Conservation (phyloP, 2,113 vertebrate species). For the Sphaerodactylus townsendi region DNA sequence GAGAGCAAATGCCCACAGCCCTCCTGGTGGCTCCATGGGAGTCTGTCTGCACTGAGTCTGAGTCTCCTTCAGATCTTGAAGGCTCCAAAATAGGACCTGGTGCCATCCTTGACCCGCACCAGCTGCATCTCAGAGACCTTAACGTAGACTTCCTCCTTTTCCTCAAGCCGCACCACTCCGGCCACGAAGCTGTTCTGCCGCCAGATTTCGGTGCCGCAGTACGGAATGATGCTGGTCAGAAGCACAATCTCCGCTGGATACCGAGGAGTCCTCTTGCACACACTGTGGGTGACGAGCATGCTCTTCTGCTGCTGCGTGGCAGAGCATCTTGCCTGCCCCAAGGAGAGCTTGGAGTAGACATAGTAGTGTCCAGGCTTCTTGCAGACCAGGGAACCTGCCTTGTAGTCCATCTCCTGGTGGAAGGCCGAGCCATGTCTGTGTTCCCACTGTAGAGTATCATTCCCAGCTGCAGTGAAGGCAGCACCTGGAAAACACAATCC, state of each 20-base stretch:
- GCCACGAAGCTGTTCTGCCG: conserved; percentile 80
- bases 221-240: conserved; percentile 59
- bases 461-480: background rate
- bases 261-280: conserved; percentile 58
- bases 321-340: conserved; percentile 27
- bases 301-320: accelerated
- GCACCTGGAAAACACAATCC: conserved; percentile 36
- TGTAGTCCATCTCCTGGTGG: conserved; percentile 71
- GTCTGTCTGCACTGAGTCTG: background rate
- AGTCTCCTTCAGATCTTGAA: conserved; percentile 78
- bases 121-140: conserved; percentile 55
- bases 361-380: conserved; percentile 77
- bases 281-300: conserved; percentile 51
- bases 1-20: background rate
- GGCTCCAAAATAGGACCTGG: conserved; percentile 78
- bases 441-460: conserved; percentile 73
- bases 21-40: background rate
- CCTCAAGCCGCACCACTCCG: conserved; percentile 75
- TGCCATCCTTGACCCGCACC: conserved; percentile 33
- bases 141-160: conserved; percentile 74
- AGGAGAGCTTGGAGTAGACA: conserved; percentile 82
- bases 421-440: conserved; percentile 49
- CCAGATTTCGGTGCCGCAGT: background rate
- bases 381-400: conserved; percentile 63
- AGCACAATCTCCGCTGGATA: conserved; percentile 61